A percentile compares a stretch with the other conserved stretches of the same genome.
Conservation (phyloP, 2,888 invertebrate genomes). For the Pammene aurita region DNA sequence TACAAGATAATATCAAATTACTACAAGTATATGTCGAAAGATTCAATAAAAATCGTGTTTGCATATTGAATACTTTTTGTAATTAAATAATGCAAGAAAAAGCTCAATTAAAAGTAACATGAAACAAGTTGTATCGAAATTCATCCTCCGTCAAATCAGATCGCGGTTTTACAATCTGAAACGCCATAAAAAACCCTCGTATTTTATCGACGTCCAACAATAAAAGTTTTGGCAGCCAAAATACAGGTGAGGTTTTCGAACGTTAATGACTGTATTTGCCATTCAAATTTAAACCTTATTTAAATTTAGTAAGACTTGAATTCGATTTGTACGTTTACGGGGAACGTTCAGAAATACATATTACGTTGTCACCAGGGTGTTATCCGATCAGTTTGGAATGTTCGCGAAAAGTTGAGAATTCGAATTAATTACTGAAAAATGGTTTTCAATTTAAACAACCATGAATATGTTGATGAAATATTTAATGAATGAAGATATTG, state of each 20-base stretch:
- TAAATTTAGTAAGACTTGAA: background rate
- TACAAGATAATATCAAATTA: too few species aligned
- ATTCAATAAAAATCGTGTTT: too few species aligned
- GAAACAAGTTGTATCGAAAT: constrained; percentile 1
- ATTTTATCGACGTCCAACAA: constrained; percentile 38
- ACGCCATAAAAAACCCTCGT: constrained; percentile 33
- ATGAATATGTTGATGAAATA: background rate
- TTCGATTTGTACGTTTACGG: constrained; percentile 25
- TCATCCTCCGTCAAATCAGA: constrained; percentile 8
- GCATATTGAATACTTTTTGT: too few species aligned
- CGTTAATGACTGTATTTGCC: constrained; percentile 13
- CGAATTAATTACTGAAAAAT: background rate
- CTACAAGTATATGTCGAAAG: too few species aligned
- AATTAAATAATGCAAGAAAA: too few species aligned
- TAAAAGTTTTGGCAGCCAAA: constrained; percentile 33
- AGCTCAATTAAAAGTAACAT: background rate
- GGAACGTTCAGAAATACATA: constrained; percentile 32
- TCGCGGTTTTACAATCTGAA: constrained; percentile 30
- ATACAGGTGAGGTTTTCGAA: constrained; percentile 33
- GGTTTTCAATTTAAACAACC: background rate
- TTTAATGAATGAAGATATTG: background rate
- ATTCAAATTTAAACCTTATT: background rate
- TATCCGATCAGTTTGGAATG: constrained; percentile 18
- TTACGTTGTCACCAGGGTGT: constrained; percentile 32
- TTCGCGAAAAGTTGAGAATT: constrained; percentile 2